phyloP scores from a whole-genome alignment of 2,797 vertebrate species.

The Anas acuta region DNA sequence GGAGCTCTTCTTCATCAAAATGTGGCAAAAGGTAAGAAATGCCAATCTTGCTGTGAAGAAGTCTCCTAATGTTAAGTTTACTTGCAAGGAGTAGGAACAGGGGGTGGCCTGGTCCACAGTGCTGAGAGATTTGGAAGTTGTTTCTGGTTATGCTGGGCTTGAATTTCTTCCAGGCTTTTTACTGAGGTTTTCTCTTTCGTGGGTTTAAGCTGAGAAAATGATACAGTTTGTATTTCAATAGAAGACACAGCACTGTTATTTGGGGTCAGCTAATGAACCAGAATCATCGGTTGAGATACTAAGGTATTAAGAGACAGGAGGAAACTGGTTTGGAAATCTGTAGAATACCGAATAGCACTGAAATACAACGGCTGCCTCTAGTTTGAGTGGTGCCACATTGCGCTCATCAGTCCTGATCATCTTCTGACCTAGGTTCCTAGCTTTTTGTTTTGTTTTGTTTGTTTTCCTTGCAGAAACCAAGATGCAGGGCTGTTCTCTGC shows the following conservation, averaged over 20 bases:
- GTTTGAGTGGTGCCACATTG: neutral
- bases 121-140: neutral
- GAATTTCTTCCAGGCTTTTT: neutral
- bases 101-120: neutral
- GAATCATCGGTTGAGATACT: neutral
- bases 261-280: neutral
- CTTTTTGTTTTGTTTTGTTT: neutral
- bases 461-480: neutral
- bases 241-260: neutral
- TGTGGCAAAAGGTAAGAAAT: constrained; percentile 95
- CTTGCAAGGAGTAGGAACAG: neutral
- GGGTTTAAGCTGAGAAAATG: neutral
- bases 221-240: neutral
- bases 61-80: neutral
- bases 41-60: neutral
- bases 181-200: neutral
- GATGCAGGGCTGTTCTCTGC: neutral
- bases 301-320: neutral
- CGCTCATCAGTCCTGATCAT: neutral
- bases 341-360: neutral
- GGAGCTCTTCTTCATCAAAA: constrained; percentile 98
- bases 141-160: neutral
- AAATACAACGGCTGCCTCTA: neutral
- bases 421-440: neutral
- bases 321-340: neutral